These are phyloP conservation scores for Nesidiocoris tenuis DNA, from an alignment of 2,888 invertebrate genomes.

Conservation along the genomic window DNA sequence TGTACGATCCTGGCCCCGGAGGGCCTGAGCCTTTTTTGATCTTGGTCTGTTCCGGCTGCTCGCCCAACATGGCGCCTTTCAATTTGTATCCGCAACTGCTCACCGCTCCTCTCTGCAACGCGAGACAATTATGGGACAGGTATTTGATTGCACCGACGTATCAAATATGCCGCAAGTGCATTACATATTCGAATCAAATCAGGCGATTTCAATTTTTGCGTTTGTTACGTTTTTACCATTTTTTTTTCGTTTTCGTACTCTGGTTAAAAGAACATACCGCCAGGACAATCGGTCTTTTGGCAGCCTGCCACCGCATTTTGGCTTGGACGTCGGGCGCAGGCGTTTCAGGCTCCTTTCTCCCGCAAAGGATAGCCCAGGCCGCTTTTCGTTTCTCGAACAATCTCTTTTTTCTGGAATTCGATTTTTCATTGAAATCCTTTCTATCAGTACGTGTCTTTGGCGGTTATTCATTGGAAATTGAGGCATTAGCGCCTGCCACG, in stretches of 20 bases:
- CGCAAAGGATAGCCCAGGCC: conserved; percentile 10
- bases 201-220: no score
- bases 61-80: conserved; percentile 6
- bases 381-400: conserved; percentile 5
- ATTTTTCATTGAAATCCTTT: not conserved
- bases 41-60: not conserved
- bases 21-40: not conserved
- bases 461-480: no score
- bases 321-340: not conserved
- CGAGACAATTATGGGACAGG: not conserved
- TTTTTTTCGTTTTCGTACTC: no score
- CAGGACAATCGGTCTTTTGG: conserved; percentile 18
- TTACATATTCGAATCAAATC: no score
- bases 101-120: conserved; percentile 6
- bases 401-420: conserved; percentile 3
- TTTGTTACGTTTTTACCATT: no score
- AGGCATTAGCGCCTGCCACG: no score
- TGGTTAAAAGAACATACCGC: conserved; percentile 19
- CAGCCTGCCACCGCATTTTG: conserved; percentile 18
- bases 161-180: no score
- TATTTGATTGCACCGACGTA: not conserved
- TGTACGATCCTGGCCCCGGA: conserved; percentile 31
- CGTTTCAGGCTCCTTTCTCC: not conserved
- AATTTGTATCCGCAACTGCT: conserved; percentile 17
- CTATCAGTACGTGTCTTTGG: no score